These are phyloP conservation scores for Strigamia transsilvanica DNA, from an alignment of 2,888 invertebrate genomes.

Conservation along the genomic window DNA sequence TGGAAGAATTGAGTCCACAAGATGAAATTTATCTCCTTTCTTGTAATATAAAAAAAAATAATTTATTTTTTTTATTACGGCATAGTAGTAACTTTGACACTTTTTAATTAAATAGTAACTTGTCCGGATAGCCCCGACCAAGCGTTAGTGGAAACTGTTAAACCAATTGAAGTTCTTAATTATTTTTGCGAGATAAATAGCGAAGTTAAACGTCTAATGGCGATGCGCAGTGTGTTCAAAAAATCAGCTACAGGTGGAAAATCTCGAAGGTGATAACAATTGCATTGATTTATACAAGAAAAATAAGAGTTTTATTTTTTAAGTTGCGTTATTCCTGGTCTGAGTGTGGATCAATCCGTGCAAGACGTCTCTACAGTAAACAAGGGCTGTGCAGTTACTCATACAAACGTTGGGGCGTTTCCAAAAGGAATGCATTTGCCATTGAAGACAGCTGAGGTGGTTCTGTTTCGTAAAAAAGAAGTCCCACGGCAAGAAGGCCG, in stretches of 20 bases:
- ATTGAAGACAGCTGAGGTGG: slow-evolving; percentile 23
- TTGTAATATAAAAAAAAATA: background rate
- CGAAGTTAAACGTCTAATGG: background rate
- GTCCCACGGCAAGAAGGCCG: background rate
- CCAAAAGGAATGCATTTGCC: background rate
- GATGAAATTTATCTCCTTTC: slow-evolving; percentile 3
- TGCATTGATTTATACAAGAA: background rate
- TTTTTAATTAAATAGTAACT: background rate
- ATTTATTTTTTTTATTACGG: background rate
- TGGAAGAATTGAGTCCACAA: background rate
- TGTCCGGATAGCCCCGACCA: slow-evolving; percentile 10
- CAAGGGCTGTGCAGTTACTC: background rate
- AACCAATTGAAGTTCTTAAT: slow-evolving; percentile 9
- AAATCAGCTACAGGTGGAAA: background rate
- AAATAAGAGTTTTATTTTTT: background rate
- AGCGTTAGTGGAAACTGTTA: background rate
- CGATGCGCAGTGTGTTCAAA: background rate
- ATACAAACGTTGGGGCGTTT: background rate
- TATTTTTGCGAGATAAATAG: slow-evolving; percentile 14
- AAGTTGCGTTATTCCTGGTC: background rate
- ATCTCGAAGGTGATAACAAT: background rate
- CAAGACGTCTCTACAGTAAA: background rate
- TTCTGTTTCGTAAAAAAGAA: slow-evolving; percentile 19
- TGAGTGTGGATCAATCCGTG: background rate
- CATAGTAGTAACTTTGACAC: too few relatives aligned